Evolutionary conservation across 1,140 invertebrate genomes (phyloP).

Genomic region (Helicoverpa armigera): DNA sequence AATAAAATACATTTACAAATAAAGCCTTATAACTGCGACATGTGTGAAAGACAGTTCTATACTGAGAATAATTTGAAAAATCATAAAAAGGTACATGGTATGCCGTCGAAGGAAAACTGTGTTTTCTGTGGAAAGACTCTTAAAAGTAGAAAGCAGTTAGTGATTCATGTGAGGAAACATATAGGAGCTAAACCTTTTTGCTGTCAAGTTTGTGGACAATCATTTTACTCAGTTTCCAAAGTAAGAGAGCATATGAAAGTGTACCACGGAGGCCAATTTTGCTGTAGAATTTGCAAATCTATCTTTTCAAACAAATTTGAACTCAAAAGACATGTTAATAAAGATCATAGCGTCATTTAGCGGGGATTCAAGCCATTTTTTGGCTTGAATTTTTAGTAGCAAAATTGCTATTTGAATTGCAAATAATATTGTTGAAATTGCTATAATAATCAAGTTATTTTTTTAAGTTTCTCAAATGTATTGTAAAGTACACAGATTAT

Average conservation of each 20-base stretch:
- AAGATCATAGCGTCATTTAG: conserved; percentile 74
- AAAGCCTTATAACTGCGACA: conserved; percentile 80
- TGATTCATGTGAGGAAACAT: conserved; percentile 78
- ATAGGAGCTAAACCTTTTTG: conserved; percentile 72
- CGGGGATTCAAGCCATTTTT: neutral
- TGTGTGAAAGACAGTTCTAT: conserved; percentile 79
- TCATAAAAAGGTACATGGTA: conserved; percentile 75
- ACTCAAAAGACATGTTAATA: conserved; percentile 73
- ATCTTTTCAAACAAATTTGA: conserved; percentile 66
- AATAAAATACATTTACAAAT: conserved; percentile 82
- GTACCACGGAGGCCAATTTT: conserved; percentile 73
- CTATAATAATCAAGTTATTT: neutral
- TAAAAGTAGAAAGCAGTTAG: conserved; percentile 73
- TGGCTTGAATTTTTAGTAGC: conserved; percentile 9
- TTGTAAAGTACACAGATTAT: no score
- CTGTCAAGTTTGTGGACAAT: conserved; percentile 71
- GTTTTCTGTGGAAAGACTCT: conserved; percentile 72
- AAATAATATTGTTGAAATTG: neutral
- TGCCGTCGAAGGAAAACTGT: conserved; percentile 69
- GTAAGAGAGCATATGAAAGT: conserved; percentile 74
- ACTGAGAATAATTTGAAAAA: conserved; percentile 72
- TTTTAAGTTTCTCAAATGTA: neutral
- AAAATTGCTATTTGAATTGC: neutral
- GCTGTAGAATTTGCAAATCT: conserved; percentile 73
- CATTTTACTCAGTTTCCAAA: conserved; percentile 70